A percentile compares a stretch with the other conserved stretches of the same genome.
phyloP scores from a whole-genome alignment of 1,140 invertebrate species.

The Drosophila virilis region DNA sequence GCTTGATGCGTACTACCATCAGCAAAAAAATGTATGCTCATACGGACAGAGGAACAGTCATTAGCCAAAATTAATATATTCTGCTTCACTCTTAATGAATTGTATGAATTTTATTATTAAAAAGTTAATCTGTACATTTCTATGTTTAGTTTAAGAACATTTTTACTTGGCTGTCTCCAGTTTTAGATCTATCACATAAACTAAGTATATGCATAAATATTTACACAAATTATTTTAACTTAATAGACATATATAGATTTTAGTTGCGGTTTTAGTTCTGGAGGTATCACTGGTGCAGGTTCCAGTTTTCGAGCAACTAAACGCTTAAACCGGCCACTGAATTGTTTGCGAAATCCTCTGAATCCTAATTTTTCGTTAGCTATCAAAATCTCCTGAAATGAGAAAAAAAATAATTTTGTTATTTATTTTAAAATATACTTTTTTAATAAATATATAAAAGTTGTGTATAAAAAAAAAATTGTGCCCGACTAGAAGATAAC shows the following conservation, averaged over 20 bases:
- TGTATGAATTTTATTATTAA: too few relatives aligned
- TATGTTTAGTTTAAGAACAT: not conserved
- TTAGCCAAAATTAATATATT: too few relatives aligned
- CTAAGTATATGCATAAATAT: conserved; percentile 36
- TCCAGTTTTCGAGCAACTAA: conserved; percentile 92
- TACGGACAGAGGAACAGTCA: too few relatives aligned
- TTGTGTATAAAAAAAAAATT: too few relatives aligned
- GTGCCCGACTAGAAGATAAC: too few relatives aligned
- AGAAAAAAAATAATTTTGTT: conserved; percentile 34
- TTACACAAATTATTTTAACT: conserved; percentile 68
- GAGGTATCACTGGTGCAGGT: conserved; percentile 92
- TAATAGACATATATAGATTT: conserved; percentile 95
- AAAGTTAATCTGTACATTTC: too few relatives aligned
- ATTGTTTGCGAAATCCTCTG: conserved; percentile 92
- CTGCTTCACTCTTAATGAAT: too few relatives aligned
- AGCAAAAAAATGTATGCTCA: too few relatives aligned
- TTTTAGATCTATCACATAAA: conserved; percentile 8
- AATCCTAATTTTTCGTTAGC: conserved; percentile 91
- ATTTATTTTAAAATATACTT: too few relatives aligned
- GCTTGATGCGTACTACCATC: too few relatives aligned
- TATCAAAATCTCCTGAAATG: conserved; percentile 90
- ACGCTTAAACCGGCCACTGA: conserved; percentile 92
- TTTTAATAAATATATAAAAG: too few relatives aligned
- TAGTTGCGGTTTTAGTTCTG: conserved; percentile 93
- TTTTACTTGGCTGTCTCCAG: conserved; percentile 37